Conservation (phyloP, 2,797 vertebrate genomes). For the Melanotaenia nigrans region DNA sequence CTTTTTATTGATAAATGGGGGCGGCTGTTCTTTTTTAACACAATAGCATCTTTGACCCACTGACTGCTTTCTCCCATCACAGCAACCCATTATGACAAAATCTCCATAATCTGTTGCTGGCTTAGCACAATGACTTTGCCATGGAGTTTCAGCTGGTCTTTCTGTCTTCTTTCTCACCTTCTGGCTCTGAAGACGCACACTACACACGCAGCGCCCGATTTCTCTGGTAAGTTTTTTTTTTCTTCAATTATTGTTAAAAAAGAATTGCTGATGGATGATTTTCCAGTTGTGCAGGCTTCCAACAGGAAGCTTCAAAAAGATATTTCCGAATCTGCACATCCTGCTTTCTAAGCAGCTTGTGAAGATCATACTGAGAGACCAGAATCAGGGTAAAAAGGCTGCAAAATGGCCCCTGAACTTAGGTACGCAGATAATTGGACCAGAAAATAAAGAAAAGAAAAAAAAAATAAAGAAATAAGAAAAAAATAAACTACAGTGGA, state of each 20-base stretch:
- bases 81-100: conserved; percentile 45
- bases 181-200: conserved; percentile 50
- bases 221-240: conserved; percentile 75
- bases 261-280: conserved; percentile 29
- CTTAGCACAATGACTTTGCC: conserved; percentile 64
- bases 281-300: conserved; percentile 15
- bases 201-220: conserved; percentile 69
- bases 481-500: conserved; percentile 21
- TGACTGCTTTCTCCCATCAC: conserved; percentile 49
- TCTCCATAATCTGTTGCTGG: conserved; percentile 43
- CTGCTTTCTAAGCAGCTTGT: conserved; percentile 59
- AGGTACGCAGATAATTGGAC: conserved; percentile 7
- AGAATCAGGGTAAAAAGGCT: conserved; percentile 39
- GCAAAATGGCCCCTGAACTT: conserved; percentile 33
- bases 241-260: neutral
- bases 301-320: conserved; percentile 36
- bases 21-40: conserved; percentile 67
- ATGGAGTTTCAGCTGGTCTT: conserved; percentile 58
- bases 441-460: no score
- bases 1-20: conserved; percentile 39
- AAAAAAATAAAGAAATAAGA: no score
- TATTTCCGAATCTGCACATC: conserved; percentile 50
- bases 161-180: conserved; percentile 57
- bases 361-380: conserved; percentile 33
- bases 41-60: conserved; percentile 80